Conservation (phyloP, 2,888 invertebrate genomes). For the Hirudinaria manillensis region DNA sequence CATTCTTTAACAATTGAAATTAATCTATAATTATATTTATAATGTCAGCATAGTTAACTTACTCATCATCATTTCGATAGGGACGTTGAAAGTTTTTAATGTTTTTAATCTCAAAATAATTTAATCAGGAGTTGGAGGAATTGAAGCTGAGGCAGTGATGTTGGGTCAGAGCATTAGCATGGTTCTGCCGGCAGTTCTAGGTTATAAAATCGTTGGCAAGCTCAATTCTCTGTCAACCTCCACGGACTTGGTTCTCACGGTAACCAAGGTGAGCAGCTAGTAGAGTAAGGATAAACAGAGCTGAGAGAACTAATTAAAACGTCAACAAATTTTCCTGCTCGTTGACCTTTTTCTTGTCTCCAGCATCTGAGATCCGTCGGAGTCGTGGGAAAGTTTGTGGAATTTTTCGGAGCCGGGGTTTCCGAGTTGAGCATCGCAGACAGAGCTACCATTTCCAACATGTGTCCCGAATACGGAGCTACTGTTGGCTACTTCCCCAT, state of each 20-base stretch:
- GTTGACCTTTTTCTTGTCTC: conserved; percentile 32
- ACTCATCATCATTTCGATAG: no score
- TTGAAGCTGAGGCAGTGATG: conserved; percentile 99
- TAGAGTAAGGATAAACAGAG: no score
- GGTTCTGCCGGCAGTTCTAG: conserved; percentile 90
- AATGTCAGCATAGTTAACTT: no score
- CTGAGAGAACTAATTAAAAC: neutral
- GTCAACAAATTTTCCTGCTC: neutral
- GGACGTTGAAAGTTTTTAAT: neutral
- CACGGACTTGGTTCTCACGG: conserved; percentile 91
- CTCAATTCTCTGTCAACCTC: conserved; percentile 80
- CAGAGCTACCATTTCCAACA: conserved; percentile 93
- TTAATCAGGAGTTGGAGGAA: conserved; percentile 61
- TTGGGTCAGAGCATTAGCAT: conserved; percentile 93
- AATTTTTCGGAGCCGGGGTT: conserved; percentile 94
- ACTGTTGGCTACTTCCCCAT: conserved; percentile 92
- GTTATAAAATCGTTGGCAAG: conserved; percentile 77
- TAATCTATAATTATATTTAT: no score
- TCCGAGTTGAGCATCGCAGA: conserved; percentile 85
- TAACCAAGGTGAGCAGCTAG: conserved; percentile 68
- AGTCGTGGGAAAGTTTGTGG: conserved; percentile 96
- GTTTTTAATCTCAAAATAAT: neutral
- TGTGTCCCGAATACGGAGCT: conserved; percentile 97
- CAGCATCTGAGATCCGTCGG: conserved; percentile 82
- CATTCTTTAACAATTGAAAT: no score